phyloP scores from a whole-genome alignment of 1,140 invertebrate species.

The Acromyrmex charruanus region DNA sequence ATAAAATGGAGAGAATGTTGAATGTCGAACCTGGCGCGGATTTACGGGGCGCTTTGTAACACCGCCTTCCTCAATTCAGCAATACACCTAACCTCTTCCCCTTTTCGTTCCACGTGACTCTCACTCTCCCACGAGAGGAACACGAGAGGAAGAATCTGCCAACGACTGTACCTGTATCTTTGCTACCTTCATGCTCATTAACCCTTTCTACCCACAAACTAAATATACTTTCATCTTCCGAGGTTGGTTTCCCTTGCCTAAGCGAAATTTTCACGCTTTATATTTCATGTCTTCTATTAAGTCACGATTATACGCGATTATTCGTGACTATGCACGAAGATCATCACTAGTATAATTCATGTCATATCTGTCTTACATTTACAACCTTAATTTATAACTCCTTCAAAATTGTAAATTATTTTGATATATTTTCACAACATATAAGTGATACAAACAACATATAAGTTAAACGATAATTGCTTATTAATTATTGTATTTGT shows the following conservation, averaged over 20 bases:
- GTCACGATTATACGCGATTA: not conserved
- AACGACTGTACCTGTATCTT: slow-evolving; percentile 71
- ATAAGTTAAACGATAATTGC: not conserved
- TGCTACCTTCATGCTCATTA: slow-evolving; percentile 70
- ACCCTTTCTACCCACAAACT: slow-evolving; percentile 64
- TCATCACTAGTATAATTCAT: not conserved
- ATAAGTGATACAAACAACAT: not conserved
- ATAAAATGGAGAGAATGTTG: slow-evolving; percentile 84
- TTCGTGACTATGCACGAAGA: not conserved
- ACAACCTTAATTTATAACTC: not conserved
- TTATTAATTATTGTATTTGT: not conserved
- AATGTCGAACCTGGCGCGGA: slow-evolving; percentile 86
- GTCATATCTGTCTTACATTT: not conserved
- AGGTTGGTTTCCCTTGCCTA: slow-evolving; percentile 45
- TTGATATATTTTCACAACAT: not conserved
- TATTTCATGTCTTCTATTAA: not conserved
- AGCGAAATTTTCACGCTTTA: slow-evolving; percentile 23
- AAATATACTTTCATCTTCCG: slow-evolving; percentile 71
- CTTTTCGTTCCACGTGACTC: slow-evolving; percentile 56
- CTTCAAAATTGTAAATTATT: not conserved
- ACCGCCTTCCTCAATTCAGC: slow-evolving; percentile 86
- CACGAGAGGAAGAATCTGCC: slow-evolving; percentile 51
- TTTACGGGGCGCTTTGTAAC: slow-evolving; percentile 87
- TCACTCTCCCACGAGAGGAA: slow-evolving; percentile 66
- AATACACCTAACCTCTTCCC: slow-evolving; percentile 81